Percentiles rank a stretch among this genome's conserved stretches.
These are phyloP conservation scores for Nephotettix cincticeps DNA, from an alignment of 1,140 invertebrate species.

Conservation along the genomic window DNA sequence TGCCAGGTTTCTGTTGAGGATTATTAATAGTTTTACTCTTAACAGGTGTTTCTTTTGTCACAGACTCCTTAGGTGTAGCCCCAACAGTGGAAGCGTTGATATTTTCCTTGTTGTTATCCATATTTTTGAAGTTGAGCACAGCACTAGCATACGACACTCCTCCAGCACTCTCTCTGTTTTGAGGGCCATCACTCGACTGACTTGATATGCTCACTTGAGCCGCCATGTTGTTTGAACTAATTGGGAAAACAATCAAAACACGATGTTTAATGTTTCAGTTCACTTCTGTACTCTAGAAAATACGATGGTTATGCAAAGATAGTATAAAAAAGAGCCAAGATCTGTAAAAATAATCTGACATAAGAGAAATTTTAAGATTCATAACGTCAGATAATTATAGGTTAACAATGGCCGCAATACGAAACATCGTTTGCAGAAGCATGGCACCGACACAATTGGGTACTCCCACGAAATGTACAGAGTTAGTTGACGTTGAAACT, in stretches of 20 bases:
- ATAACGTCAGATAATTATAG: background rate
- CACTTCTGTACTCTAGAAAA: background rate
- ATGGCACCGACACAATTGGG: background rate
- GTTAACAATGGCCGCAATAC: background rate
- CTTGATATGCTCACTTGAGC: conserved; percentile 37
- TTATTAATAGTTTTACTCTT: conserved; percentile 21
- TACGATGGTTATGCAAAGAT: background rate
- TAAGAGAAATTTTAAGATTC: background rate
- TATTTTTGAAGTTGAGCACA: conserved; percentile 50
- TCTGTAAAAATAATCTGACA: background rate
- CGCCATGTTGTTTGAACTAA: conserved; percentile 37
- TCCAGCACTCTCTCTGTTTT: conserved; percentile 35
- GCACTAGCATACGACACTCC: conserved; percentile 53
- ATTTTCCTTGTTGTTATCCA: conserved; percentile 54
- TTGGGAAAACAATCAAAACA: background rate
- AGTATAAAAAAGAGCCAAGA: background rate
- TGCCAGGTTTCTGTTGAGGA: conserved; percentile 25
- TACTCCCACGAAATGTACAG: too few species aligned
- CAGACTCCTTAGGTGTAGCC: conserved; percentile 15
- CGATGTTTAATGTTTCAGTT: background rate
- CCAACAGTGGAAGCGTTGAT: conserved; percentile 41
- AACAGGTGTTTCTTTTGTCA: conserved; percentile 38
- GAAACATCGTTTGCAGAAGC: background rate
- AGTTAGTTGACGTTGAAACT: too few species aligned
- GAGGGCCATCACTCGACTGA: conserved; percentile 38